Evolutionary conservation across 2,113 vertebrate species (phyloP).

Genomic region (Daphoenositta chrysoptera): DNA sequence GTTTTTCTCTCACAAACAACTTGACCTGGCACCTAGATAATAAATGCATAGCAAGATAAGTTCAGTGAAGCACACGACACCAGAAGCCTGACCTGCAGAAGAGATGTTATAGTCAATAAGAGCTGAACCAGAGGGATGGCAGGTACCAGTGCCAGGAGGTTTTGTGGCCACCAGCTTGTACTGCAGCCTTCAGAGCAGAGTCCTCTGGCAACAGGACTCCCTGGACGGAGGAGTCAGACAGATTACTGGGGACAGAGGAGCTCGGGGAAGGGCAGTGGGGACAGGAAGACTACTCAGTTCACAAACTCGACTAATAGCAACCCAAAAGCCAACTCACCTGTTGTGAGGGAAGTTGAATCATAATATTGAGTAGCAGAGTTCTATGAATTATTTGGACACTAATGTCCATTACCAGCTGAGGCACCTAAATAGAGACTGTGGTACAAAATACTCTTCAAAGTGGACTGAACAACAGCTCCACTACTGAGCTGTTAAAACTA

Average conservation of each 20-base stretch:
- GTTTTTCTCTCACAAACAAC: neutral
- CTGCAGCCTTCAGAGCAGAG: neutral
- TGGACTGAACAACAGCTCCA: neutral
- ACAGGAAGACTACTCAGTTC: neutral
- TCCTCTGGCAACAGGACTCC: neutral
- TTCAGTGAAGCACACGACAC: neutral
- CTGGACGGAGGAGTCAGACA: too few species aligned
- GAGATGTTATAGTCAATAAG: rapidly evolving
- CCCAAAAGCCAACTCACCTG: neutral
- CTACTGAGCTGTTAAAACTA: neutral
- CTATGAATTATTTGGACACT: neutral
- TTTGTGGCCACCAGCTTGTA: neutral
- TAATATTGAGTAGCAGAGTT: neutral
- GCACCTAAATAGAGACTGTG: neutral
- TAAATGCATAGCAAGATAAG: neutral
- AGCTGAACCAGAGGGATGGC: neutral
- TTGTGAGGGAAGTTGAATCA: neutral
- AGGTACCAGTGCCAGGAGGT: neutral
- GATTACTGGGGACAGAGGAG: neutral
- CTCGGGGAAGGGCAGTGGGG: neutral
- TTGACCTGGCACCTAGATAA: neutral
- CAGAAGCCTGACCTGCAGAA: neutral
- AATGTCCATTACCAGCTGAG: neutral
- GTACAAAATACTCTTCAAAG: neutral
- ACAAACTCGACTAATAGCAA: neutral